Base-by-base conservation (phyloP, 2,888 invertebrate genomes). In the Encarsia formosa region DNA sequence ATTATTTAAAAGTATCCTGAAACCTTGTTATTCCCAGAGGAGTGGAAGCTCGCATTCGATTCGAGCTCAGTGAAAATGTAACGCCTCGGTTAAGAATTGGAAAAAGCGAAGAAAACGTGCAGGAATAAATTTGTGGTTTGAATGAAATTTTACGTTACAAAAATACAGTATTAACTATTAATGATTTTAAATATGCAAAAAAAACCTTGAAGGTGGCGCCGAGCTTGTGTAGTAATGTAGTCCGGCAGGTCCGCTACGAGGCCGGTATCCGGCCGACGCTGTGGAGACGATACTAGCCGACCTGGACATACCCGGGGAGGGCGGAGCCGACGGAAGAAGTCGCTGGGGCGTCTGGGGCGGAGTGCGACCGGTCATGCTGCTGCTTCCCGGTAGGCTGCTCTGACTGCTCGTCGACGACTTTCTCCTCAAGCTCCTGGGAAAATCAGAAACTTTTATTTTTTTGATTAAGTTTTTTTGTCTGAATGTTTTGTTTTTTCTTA, bases 241-340 rank as follows among this genome's bases (percentile, higher is more conserved):
- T n/a, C 88, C 88, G 11, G 87, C 85, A 4, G 89, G 89, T 56
- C 87, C 87, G 43, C 88, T 88, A 60, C 87, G 77, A 2, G 88
- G 88, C 59, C 89, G 65, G 48, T 72, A 63, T 48, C 72, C 65
- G 87, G 59, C 88, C 43, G 73, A 63, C 46, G 73, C 65, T n/a
- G n/a, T n/a, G 13, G 75, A 75, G 31, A 75, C 66, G 6, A 70
- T 67, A 50, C 73, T 71, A 19, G 79, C 73, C 16, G 78, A 70
- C 34, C 81, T 73, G 26, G 79, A 77, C 60, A 79, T 23, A 13
- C 72, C 71, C 16, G 69, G 69, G 13, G 74, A 72, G 1, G 72
- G 71, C 50, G 72, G 71, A 3, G 76, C 65, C 60, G 75, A 64
- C 57, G 71, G 75, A 42, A 75, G 58, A 58, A 75, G 63, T 37